Conservation (phyloP, 2,113 vertebrate genomes). For the Gymnorhina tibicen region DNA sequence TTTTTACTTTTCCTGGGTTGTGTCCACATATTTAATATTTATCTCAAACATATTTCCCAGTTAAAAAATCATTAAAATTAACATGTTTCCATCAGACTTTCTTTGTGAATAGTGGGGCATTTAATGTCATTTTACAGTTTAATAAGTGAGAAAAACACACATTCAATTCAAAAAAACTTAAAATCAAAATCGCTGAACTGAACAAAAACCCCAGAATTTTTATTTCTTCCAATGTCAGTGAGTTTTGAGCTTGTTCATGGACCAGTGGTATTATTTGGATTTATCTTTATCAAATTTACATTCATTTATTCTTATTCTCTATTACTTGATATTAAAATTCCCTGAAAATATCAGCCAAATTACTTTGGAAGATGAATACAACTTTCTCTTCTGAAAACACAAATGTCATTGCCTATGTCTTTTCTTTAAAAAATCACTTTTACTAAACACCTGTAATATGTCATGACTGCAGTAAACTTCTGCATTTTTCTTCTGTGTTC, state of each 20-base stretch:
- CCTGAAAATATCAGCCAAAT: background rate
- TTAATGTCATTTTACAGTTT: background rate
- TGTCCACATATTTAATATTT: background rate
- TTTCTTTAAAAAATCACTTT: background rate
- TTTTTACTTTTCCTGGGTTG: background rate
- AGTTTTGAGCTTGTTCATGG: background rate
- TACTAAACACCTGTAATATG: background rate
- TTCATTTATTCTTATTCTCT: background rate
- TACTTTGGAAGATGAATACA: background rate
- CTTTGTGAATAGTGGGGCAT: fast-evolving
- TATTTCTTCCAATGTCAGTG: background rate
- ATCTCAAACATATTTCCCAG: background rate
- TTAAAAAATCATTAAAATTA: background rate
- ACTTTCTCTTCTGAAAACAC: background rate
- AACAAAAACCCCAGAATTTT: background rate
- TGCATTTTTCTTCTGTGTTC: background rate
- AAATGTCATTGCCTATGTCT: background rate
- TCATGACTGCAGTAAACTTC: background rate
- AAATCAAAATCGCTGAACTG: background rate
- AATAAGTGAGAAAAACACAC: background rate
- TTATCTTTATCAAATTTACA: background rate
- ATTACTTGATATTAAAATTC: background rate
- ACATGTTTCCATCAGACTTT: background rate
- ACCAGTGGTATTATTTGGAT: background rate
- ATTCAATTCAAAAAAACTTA: background rate